Percentiles rank a stretch among this genome's conserved stretches.
Conservation (phyloP, 1,140 invertebrate species). For the Zaprionus lachaisei region DNA sequence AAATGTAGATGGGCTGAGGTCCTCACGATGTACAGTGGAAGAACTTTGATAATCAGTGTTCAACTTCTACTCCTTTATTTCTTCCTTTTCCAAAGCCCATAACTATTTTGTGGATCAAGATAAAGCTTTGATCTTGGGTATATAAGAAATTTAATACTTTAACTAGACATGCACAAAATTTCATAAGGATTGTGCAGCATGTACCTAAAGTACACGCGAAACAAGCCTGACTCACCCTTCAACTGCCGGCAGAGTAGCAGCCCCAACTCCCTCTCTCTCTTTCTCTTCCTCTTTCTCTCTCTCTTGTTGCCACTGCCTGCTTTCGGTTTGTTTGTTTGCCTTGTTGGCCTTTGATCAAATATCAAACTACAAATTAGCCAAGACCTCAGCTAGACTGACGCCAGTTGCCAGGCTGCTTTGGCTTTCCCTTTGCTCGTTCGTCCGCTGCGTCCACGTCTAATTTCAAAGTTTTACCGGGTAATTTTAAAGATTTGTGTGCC, state of each 20-base stretch:
- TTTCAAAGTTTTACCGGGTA: slow-evolving; percentile 75
- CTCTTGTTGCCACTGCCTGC: not conserved
- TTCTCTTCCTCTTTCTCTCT: not conserved
- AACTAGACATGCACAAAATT: not conserved
- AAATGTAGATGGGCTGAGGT: too few relatives aligned
- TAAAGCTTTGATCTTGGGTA: not conserved
- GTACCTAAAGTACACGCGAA: not conserved
- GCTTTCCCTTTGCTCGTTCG: not conserved
- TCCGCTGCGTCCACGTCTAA: slow-evolving; percentile 48
- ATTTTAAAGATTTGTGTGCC: slow-evolving; percentile 82
- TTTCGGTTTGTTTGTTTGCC: slow-evolving; percentile 24
- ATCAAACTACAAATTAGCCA: slow-evolving; percentile 75
- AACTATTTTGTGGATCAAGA: not conserved
- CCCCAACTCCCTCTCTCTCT: not conserved
- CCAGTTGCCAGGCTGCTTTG: slow-evolving; percentile 37
- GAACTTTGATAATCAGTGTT: too few relatives aligned
- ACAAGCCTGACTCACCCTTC: not conserved
- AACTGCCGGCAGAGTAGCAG: not conserved
- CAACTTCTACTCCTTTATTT: too few relatives aligned
- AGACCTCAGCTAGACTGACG: slow-evolving; percentile 57
- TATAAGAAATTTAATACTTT: not conserved
- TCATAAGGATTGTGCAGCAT: not conserved
- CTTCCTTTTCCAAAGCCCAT: not conserved
- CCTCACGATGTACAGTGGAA: too few relatives aligned
- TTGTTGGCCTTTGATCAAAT: slow-evolving; percentile 79